Evolutionary conservation across 2,888 invertebrate genomes (phyloP), one percentile per base, ranked within the genome.

Genomic region (Siphlonurus alternatus): DNA sequence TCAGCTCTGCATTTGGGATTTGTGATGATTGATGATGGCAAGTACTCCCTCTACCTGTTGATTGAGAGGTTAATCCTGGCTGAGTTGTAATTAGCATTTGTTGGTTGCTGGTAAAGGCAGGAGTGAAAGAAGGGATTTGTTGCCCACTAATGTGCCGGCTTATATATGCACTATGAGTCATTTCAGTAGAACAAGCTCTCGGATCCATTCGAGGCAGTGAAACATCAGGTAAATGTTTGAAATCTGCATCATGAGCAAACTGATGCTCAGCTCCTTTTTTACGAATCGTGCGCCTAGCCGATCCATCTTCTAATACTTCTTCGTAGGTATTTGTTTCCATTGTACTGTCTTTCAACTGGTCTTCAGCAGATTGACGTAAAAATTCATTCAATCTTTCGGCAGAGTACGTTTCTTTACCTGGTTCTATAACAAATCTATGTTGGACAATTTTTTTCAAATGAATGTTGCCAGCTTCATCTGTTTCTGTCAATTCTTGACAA

Each of bases 391-490:
- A 25, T 63, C 65, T 63, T n/a, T 67, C 62, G 15, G 64, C 64
- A 38, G 65, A 59, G 10, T 62, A 51, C 3, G 24, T 68, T 24
- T 71, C 63, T 25, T 71, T 70, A 22, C 71, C 71, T 25, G 71
- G 74, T 70, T 72, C 73, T 10, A 79, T 71, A 25, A 81, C 74
- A 63, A 78, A 74, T 53, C 79, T 71, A 67, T 76, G 76, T 69
- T 79, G 78, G 2, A 80, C 76, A 1, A 79, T 76, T 65, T 77
- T 72, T 68, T 75, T 79, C 1, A 78, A 72, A 68, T 79, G 79
- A 19, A 83, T 76, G 69, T 81, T 81, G 7, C 83, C 81, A 67
- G 75, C 74, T 53, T 74, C 75, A 69, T 81, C 81, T 1, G 77
- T 72, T 68, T 79, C 78, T 70, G 72, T 81, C 80, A 64, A 77